Base-by-base conservation (phyloP, 2,113 vertebrate genomes). In the Bucco capensis region DNA sequence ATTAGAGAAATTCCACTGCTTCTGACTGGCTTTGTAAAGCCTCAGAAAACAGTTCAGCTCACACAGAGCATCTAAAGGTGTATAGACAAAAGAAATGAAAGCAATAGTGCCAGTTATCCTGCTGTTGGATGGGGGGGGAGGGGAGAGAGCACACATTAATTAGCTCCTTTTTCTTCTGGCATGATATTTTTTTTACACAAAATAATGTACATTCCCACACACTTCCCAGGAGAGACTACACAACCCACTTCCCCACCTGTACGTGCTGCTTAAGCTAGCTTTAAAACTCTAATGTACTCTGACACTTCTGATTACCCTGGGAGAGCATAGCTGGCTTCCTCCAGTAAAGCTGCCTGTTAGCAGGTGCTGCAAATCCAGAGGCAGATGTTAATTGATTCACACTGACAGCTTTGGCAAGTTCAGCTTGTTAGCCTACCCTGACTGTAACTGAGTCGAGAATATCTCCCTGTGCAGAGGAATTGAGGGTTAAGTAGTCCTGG, bases 381-480 rank as follows among this genome's bases (percentile, higher is more conserved):
- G 65, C 91, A 95, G 91, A 83, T 94, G 85, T 78, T 95, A 94
- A 94, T 84, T 94, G 90, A 86, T 90, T 93, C 86, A 50, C 61
- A 69, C 57, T 81, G 92, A 88, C 0, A 4, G 23, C 73, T 88
- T 90, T 90, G 73, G 76, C 92, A 88, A 44, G 53, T 78, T 92
- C 65, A 81, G 80, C 86, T 95, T 2, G 3, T 92, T 94, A 94
- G 73, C 42, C 50, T 88, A 49, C 28, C 25, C 76, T 61, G 70
- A 81, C n/a, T 35, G 27, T 56, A 86, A 60, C 33, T 78, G 65
- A 51, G 57, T 42, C 2, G 6, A 83, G 76, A 86, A 35, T 28
- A 25, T 19, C 16, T 93, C 65, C 51, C 70, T 69, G 25, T 57
- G 42, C 30, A 73, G 22, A 76, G 40, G 75, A 84, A 75, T 2